phyloP scores from a whole-genome alignment of 2,797 vertebrate species.

The Bryconaethiops microstoma region DNA sequence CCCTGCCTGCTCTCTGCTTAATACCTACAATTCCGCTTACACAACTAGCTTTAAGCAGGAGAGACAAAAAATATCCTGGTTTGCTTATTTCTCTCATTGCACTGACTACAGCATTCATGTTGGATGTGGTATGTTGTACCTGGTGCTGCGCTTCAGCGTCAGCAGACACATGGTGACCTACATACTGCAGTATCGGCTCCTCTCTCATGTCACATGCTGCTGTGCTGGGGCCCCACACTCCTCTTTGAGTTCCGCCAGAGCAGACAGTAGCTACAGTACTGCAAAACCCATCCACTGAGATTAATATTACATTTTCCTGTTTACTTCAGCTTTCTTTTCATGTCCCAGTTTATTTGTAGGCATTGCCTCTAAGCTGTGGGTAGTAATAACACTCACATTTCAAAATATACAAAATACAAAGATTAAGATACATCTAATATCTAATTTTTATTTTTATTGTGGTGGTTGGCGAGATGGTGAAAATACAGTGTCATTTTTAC shows the following conservation, averaged over 20 bases:
- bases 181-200: constrained; percentile 43
- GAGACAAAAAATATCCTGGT: constrained; percentile 17
- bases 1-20: constrained; percentile 58
- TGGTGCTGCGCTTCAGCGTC: constrained; percentile 28
- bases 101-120: constrained; percentile 12
- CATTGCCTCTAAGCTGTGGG: no score
- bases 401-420: no score
- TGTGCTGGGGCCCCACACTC: constrained; percentile 23
- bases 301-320: constrained; percentile 22
- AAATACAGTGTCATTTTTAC: no score
- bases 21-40: constrained; percentile 65
- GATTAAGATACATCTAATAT: no score
- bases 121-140: constrained; percentile 33
- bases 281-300: constrained; percentile 28
- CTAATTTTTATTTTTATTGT: no score
- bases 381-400: no score
- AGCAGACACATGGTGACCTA: constrained; percentile 54
- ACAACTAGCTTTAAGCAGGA: constrained; percentile 61
- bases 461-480: no score
- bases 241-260: constrained; percentile 29
- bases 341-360: no score
- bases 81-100: constrained; percentile 33
- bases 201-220: constrained; percentile 41
- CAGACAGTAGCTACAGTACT: constrained; percentile 11
- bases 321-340: constrained; percentile 6